phyloP scores from a whole-genome alignment of 2,797 vertebrate species.

The Alosa sapidissima region DNA sequence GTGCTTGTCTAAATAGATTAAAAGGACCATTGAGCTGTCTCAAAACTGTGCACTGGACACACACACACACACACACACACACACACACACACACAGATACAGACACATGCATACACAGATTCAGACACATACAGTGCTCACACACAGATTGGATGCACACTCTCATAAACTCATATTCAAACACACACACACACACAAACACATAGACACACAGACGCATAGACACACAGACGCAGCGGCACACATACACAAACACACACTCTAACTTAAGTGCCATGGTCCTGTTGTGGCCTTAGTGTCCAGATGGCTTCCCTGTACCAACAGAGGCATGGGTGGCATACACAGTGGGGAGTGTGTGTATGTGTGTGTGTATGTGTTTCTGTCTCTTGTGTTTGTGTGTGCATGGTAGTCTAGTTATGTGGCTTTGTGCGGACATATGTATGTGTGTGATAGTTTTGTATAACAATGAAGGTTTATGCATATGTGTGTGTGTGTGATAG shows the following conservation, averaged over 20 bases:
- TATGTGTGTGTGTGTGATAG: not conserved
- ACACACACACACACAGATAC: not conserved
- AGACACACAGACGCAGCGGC: not conserved
- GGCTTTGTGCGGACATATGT: not conserved
- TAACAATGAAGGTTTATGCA: not conserved
- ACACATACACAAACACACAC: not conserved
- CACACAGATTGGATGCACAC: not conserved
- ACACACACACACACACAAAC: not conserved
- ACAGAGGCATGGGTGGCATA: conserved; percentile 13
- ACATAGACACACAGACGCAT: not conserved
- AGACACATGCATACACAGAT: not conserved
- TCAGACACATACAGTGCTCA: not conserved
- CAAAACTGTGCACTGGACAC: not conserved
- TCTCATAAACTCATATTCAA: not conserved
- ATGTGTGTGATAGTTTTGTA: not conserved
- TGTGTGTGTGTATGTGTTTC: not conserved
- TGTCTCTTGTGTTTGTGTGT: not conserved
- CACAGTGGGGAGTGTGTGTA: not conserved
- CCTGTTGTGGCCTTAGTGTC: not conserved
- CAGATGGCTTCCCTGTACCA: conserved; percentile 1
- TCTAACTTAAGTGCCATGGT: not conserved
- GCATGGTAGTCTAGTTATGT: not conserved
- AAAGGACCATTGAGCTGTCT: conserved; percentile 23
- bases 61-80: not conserved
- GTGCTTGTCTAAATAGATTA: conserved; percentile 22